Evolutionary conservation across 2,113 vertebrate species (phyloP).

Genomic region (Aldabrachelys gigantea): DNA sequence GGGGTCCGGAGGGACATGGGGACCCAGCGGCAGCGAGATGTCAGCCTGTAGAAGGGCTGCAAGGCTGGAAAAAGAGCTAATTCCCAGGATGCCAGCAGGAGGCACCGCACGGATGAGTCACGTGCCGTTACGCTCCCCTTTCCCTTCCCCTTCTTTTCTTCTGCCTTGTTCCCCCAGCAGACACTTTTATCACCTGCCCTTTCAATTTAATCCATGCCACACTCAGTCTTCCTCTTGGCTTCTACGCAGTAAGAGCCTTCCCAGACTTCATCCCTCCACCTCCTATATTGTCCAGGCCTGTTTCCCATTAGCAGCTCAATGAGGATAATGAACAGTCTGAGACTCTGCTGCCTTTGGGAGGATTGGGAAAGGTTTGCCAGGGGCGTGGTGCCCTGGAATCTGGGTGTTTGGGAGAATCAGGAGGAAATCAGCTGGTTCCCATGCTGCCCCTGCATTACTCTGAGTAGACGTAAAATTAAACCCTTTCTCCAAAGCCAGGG

Average conservation of each 20-base stretch:
- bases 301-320: background rate
- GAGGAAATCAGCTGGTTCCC: background rate
- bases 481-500: background rate
- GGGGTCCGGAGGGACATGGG: too few species aligned
- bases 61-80: too few species aligned
- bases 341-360: background rate
- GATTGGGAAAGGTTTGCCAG: background rate
- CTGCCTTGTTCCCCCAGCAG: background rate
- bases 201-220: background rate
- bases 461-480: background rate
- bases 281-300: background rate
- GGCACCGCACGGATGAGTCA: too few species aligned
- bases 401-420: background rate
- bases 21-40: too few species aligned
- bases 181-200: background rate
- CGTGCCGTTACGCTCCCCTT: too few species aligned
- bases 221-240: background rate
- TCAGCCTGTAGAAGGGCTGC: too few species aligned
- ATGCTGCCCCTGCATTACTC: background rate
- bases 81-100: too few species aligned
- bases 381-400: background rate
- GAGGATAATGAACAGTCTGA: background rate
- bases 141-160: background rate
- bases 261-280: background rate
- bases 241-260: background rate